Percentiles rank a stretch among this genome's conserved stretches.
Conservation (phyloP, 2,888 invertebrate species). For the Danaus chrysippus region DNA sequence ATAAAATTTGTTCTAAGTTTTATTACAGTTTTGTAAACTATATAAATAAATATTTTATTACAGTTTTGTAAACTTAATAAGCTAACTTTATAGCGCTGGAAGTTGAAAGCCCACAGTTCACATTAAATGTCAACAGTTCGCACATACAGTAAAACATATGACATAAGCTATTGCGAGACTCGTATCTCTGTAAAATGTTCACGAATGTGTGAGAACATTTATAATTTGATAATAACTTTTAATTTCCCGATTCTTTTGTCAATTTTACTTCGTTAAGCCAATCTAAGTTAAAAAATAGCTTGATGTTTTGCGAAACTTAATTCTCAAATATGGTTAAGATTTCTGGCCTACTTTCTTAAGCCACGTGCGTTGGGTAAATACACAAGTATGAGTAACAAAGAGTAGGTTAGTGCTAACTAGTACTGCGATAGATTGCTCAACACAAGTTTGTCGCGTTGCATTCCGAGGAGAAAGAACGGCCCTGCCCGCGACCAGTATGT, state of each 20-base stretch:
- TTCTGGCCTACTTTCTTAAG: constrained; percentile 7
- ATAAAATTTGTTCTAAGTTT: too few relatives aligned
- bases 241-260: not conserved
- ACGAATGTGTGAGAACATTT: not conserved
- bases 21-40: too few relatives aligned
- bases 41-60: too few relatives aligned
- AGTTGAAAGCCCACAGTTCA: constrained; percentile 28
- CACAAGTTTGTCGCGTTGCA: constrained; percentile 45
- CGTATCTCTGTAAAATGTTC: not conserved
- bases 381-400: constrained; percentile 22
- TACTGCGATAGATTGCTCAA: constrained; percentile 33
- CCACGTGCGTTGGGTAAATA: constrained; percentile 14
- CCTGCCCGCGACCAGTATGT: constrained; percentile 54
- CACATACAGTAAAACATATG: constrained; percentile 47
- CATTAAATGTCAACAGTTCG: constrained; percentile 58
- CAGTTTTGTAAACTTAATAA: not conserved
- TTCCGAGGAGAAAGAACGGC: constrained; percentile 66
- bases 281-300: not conserved
- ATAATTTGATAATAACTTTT: not conserved
- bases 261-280: not conserved
- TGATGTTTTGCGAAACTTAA: not conserved
- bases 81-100: constrained; percentile 32
- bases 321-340: constrained; percentile 2
- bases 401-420: constrained; percentile 26
- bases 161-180: constrained; percentile 5